Evolutionary conservation across 1,140 invertebrate species (phyloP).

Genomic region (Mycetomoellerius zeteki): DNA sequence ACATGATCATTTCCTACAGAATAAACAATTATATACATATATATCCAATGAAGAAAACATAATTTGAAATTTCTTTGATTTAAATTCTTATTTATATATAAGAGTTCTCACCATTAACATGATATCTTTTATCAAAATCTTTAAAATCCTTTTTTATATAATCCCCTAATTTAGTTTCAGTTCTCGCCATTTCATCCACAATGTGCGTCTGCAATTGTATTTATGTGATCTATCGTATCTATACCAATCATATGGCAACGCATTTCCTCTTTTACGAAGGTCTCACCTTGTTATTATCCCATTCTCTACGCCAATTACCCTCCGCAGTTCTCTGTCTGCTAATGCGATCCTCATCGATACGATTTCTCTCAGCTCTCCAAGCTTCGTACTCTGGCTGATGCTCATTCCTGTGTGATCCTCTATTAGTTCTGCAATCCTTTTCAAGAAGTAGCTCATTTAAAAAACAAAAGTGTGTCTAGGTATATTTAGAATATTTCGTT

Average conservation of each 20-base stretch:
- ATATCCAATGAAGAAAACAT: background rate
- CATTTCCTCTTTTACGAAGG: background rate
- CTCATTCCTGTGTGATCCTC: conserved; percentile 75
- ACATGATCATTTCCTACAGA: conserved; percentile 74
- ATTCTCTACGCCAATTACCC: conserved; percentile 87
- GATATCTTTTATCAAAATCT: conserved; percentile 79
- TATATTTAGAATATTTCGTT: background rate
- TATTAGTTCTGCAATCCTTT: conserved; percentile 72
- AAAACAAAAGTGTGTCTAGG: background rate
- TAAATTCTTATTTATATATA: conserved; percentile 15
- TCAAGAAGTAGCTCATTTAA: background rate
- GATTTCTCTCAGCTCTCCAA: conserved; percentile 86
- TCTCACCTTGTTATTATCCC: conserved; percentile 86
- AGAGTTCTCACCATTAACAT: conserved; percentile 70
- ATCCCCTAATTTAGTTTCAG: conserved; percentile 70
- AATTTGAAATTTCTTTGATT: background rate
- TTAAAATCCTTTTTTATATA: conserved; percentile 76
- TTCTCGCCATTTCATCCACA: conserved; percentile 76
- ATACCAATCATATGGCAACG: background rate
- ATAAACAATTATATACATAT: conserved; percentile 36
- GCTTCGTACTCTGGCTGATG: conserved; percentile 84
- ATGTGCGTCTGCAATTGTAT: conserved; percentile 72
- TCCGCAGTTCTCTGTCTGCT: conserved; percentile 85
- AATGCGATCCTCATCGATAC: conserved; percentile 86
- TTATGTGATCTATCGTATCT: conserved; percentile 10